A percentile compares a stretch with the other conserved stretches of the same genome.
These are phyloP conservation scores for Malthinus flaveolus DNA, from an alignment of 2,888 invertebrate genomes.

Conservation along the genomic window DNA sequence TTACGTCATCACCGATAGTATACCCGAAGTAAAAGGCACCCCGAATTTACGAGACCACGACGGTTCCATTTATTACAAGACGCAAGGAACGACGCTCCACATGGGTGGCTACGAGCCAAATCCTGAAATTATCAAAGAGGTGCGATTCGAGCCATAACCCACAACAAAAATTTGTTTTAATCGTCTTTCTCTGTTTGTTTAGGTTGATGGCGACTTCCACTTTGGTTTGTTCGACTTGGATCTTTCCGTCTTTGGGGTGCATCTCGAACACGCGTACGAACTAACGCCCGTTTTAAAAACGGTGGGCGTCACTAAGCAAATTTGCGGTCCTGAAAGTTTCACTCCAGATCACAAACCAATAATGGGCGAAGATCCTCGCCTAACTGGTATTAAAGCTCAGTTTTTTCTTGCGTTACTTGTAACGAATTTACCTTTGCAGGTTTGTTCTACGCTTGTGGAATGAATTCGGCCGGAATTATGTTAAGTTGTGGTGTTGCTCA, in stretches of 20 bases:
- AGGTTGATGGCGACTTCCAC: slow-evolving; percentile 76
- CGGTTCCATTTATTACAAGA: slow-evolving; percentile 76
- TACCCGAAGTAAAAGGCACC: slow-evolving; percentile 71
- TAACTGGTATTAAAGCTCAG: slow-evolving; percentile 54
- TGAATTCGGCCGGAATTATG: slow-evolving; percentile 93
- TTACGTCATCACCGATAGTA: slow-evolving; percentile 80
- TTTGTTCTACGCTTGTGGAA: slow-evolving; percentile 83
- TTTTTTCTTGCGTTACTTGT: neutral
- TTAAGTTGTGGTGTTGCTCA: slow-evolving; percentile 85
- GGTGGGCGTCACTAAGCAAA: slow-evolving; percentile 81
- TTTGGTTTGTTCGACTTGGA: slow-evolving; percentile 87
- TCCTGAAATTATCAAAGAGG: slow-evolving; percentile 78
- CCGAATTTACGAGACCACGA: slow-evolving; percentile 90
- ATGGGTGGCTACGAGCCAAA: slow-evolving; percentile 89
- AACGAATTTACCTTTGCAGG: slow-evolving; percentile 54
- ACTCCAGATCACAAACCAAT: slow-evolving; percentile 91
- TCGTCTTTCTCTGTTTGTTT: slow-evolving; percentile 9
- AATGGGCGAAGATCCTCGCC: slow-evolving; percentile 75
- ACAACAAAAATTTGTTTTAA: neutral
- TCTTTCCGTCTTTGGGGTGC: slow-evolving; percentile 80
- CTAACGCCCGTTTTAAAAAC: slow-evolving; percentile 75
- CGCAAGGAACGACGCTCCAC: slow-evolving; percentile 80
- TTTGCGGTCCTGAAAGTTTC: slow-evolving; percentile 91
- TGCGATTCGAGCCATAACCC: slow-evolving; percentile 44
- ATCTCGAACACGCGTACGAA: slow-evolving; percentile 71